These are phyloP conservation scores for rat (Rattus norvegicus) DNA, from an alignment of 2,113 vertebrate species.

Conservation along the genomic window GRCr8 NC_086029.1:45488001-45488500, in stretches of 20 bases:
- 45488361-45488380: neutral
- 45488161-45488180: neutral
- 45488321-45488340: neutral
- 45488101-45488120: neutral
- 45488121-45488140: neutral
- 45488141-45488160: neutral
- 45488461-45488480: fast-evolving
- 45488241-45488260: neutral
- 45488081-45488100: neutral
- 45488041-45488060: fast-evolving
- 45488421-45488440: neutral
- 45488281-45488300: neutral
- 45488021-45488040: neutral
- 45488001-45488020: neutral
- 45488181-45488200: no score
- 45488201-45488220: neutral
- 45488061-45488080: neutral
- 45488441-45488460: no score
- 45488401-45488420: neutral
- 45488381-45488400: neutral
- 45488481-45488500: fast-evolving
- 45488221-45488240: neutral
- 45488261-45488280: neutral
- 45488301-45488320: neutral
- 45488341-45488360: neutral